phyloP scores from a whole-genome alignment of 1,140 invertebrate species.

The Myzus persicae region DNA sequence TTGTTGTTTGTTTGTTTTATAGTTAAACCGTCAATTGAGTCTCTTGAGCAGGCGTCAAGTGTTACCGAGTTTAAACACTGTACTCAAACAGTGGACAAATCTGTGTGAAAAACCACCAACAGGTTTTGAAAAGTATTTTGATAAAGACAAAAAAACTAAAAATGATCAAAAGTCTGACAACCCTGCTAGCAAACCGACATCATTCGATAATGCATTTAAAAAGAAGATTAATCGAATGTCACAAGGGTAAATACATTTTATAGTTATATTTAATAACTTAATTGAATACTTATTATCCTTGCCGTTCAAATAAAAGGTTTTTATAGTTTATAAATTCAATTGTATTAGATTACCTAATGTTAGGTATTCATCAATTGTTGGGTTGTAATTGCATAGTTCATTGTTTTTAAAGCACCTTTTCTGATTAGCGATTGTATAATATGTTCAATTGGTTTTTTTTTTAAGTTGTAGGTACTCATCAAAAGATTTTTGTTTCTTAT shows the following conservation, averaged over 20 bases:
- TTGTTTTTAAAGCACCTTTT: neutral
- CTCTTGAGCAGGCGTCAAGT: conserved; percentile 50
- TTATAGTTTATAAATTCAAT: neutral
- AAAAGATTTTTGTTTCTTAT: too few species aligned
- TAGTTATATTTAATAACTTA: neutral
- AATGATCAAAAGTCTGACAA: conserved; percentile 54
- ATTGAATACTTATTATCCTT: neutral
- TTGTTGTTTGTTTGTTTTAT: neutral
- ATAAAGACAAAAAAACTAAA: conserved; percentile 67
- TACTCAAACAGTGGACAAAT: conserved; percentile 68
- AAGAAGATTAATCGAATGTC: conserved; percentile 61
- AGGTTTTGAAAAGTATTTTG: conserved; percentile 92
- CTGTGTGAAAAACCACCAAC: conserved; percentile 81
- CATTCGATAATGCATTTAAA: conserved; percentile 64
- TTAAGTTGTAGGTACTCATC: too few species aligned
- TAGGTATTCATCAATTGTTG: neutral
- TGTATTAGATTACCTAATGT: neutral
- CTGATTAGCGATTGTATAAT: neutral
- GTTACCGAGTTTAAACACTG: conserved; percentile 25
- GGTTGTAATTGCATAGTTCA: neutral
- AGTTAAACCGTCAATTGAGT: conserved; percentile 13
- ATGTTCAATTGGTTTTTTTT: neutral
- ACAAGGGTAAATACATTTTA: conserved; percentile 9
- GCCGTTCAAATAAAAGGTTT: neutral
- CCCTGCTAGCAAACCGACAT: conserved; percentile 59